Percentiles rank a stretch among this genome's conserved stretches.
Conservation (phyloP, 2,113 vertebrate genomes). For the Macquaria ambigua region DNA sequence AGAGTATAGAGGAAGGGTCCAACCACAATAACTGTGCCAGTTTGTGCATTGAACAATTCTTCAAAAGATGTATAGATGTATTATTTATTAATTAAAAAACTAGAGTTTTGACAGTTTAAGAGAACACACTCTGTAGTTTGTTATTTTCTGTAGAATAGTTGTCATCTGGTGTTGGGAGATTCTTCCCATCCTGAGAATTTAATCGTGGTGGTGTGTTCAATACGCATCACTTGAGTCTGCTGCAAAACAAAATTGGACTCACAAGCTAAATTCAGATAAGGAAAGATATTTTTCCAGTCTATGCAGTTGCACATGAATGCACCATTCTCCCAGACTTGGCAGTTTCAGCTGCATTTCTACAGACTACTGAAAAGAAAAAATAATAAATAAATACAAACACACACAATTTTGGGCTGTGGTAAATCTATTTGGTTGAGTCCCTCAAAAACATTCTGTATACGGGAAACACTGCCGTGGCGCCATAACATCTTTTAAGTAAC, state of each 20-base stretch:
- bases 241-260: background rate
- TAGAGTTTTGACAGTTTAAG: background rate
- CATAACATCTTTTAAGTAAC: slow-evolving; percentile 14
- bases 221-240: background rate
- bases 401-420: background rate
- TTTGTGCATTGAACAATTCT: too few relatives aligned
- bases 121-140: background rate
- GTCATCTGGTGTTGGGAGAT: background rate
- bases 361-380: background rate
- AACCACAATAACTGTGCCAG: background rate
- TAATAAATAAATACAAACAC: background rate
- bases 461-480: background rate
- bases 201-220: background rate
- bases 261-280: slow-evolving; percentile 5
- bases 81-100: background rate
- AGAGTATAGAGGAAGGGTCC: background rate
- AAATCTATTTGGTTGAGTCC: background rate
- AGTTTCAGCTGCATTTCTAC: slow-evolving; percentile 13
- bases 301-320: slow-evolving; percentile 25
- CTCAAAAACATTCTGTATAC: background rate
- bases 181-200: background rate
- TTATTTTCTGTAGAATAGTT: background rate
- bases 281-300: slow-evolving; percentile 9
- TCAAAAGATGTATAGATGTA: background rate
- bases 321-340: slow-evolving; percentile 24